A percentile compares a stretch with the other conserved stretches of the same genome.
These are phyloP conservation scores for Mechanitis messenoides DNA, from an alignment of 2,888 invertebrate species.

Conservation along the genomic window DNA sequence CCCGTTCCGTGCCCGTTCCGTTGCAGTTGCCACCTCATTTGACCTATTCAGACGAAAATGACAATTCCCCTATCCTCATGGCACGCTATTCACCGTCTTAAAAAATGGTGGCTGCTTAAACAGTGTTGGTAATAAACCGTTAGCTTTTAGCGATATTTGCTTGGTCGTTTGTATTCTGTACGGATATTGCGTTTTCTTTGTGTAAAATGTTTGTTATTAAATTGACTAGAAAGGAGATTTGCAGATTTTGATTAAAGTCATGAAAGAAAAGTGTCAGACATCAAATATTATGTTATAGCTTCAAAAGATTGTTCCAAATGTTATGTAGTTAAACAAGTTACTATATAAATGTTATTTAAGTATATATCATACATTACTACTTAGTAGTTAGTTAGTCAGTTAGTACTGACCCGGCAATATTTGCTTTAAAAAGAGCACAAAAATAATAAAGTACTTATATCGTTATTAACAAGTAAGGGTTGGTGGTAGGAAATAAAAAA, in stretches of 20 bases:
- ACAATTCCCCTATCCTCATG: constrained; percentile 44
- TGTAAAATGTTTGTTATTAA: constrained; percentile 15
- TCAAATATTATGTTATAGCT: constrained; percentile 2
- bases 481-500: too few relatives aligned
- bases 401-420: too few relatives aligned
- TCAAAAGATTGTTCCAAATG: background rate
- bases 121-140: constrained; percentile 23
- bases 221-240: constrained; percentile 2
- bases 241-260: constrained; percentile 4
- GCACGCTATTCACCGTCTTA: constrained; percentile 34
- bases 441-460: too few relatives aligned
- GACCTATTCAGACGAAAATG: constrained; percentile 48
- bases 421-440: too few relatives aligned
- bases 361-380: too few relatives aligned
- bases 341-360: background rate
- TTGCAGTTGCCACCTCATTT: constrained; percentile 51
- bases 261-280: constrained; percentile 1
- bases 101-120: constrained; percentile 19
- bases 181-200: constrained; percentile 15
- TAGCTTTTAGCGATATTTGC: constrained; percentile 20
- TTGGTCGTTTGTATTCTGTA: constrained; percentile 18
- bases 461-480: too few relatives aligned
- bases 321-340: background rate
- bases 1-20: constrained; percentile 36
- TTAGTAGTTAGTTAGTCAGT: too few relatives aligned